Conservation (phyloP, 2,888 invertebrate species). For the Asteroscopus sphinx region DNA sequence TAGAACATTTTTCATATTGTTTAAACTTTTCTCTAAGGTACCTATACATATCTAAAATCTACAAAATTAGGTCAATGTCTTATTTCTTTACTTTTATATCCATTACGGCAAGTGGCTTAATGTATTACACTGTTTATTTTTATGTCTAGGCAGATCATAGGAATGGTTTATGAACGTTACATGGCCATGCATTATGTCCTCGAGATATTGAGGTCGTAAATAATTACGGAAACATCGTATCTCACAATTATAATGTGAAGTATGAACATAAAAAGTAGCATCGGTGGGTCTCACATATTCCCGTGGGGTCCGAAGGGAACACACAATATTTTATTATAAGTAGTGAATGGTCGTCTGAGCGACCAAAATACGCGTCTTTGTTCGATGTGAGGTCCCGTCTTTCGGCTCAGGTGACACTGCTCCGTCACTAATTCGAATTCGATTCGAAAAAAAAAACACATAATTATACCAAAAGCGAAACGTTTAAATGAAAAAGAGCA, state of each 20-base stretch:
- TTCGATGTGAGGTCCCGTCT: constrained; percentile 80
- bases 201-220: constrained; percentile 73
- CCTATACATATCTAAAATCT: background rate
- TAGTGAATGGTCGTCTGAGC: constrained; percentile 77
- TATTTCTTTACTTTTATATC: background rate
- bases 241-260: constrained; percentile 77
- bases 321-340: constrained; percentile 81
- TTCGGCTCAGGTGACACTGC: constrained; percentile 85
- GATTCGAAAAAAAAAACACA: constrained; percentile 69
- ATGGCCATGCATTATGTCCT: constrained; percentile 60
- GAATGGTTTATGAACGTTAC: constrained; percentile 33
- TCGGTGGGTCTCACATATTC: constrained; percentile 70
- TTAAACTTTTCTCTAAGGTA: no score
- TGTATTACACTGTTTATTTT: constrained; percentile 13
- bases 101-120: constrained; percentile 1
- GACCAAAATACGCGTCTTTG: constrained; percentile 84
- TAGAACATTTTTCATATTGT: constrained; percentile 1
- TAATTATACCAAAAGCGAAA: constrained; percentile 75
- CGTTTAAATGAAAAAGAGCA: constrained; percentile 71
- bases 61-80: background rate
- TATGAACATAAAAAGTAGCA: constrained; percentile 74
- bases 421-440: constrained; percentile 84
- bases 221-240: constrained; percentile 77
- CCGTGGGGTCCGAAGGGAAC: constrained; percentile 79
- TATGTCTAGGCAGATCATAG: constrained; percentile 20